phyloP scores from a whole-genome alignment of 2,888 invertebrate genomes.

The Lacanobia oleracea region DNA sequence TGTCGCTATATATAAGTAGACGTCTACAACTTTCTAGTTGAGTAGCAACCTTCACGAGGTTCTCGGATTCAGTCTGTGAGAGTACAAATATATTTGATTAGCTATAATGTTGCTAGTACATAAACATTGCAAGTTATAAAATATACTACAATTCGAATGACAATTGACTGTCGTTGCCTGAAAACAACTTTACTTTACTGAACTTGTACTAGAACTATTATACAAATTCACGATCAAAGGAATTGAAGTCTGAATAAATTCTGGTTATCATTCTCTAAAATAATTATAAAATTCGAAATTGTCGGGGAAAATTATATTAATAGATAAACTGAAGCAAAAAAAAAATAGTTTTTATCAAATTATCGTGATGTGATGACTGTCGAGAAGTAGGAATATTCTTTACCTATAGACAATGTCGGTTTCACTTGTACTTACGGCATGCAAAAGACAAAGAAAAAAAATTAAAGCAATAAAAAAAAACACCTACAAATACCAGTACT shows the following conservation, averaged over 20 bases:
- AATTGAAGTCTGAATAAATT: background rate
- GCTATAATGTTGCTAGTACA: constrained; percentile 37
- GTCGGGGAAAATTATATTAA: no score
- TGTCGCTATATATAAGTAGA: background rate
- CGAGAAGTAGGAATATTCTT: background rate
- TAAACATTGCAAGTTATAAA: background rate
- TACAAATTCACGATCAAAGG: background rate
- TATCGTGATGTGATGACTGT: background rate
- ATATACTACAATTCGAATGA: background rate
- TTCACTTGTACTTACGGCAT: background rate
- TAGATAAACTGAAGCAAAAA: background rate
- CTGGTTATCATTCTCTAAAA: background rate
- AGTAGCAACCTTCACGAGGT: background rate
- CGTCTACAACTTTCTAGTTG: constrained; percentile 8
- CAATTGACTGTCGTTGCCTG: background rate
- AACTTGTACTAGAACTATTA: constrained; percentile 25
- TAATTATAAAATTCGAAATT: background rate
- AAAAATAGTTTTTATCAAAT: background rate
- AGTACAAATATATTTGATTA: constrained; percentile 3
- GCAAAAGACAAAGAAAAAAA: background rate
- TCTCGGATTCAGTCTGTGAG: background rate
- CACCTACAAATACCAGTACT: background rate
- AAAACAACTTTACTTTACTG: no score
- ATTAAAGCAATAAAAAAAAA: background rate
- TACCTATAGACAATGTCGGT: background rate